Percentiles rank a stretch among this genome's conserved stretches.
Conservation (phyloP, 1,140 invertebrate species). For the Oreohelix idahoensis region DNA sequence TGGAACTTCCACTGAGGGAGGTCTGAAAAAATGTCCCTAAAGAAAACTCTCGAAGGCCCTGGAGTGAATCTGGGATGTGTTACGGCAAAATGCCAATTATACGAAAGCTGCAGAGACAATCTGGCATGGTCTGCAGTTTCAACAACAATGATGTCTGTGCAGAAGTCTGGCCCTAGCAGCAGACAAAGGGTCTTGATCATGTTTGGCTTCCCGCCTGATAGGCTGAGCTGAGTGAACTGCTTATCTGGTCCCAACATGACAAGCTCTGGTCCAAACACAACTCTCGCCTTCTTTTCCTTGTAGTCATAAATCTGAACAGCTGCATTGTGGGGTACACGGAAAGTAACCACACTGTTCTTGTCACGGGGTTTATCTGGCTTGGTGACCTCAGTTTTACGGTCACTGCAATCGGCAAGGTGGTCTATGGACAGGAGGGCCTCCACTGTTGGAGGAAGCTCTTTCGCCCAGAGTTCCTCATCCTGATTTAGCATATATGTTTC, state of each 20-base stretch:
- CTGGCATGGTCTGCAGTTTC: slow-evolving; percentile 77
- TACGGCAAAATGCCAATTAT: slow-evolving; percentile 75
- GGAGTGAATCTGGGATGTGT: too few relatives aligned
- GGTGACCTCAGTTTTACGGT: slow-evolving; percentile 41
- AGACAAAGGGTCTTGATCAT: slow-evolving; percentile 75
- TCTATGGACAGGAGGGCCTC: slow-evolving; percentile 72
- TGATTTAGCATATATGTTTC: too few relatives aligned
- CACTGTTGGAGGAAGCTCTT: slow-evolving; percentile 73
- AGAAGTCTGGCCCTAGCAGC: slow-evolving; percentile 75
- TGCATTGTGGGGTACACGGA: too few relatives aligned
- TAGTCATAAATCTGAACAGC: slow-evolving; percentile 77
- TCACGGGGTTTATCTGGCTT: slow-evolving; percentile 57
- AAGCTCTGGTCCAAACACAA: slow-evolving; percentile 76
- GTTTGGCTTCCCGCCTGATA: slow-evolving; percentile 76
- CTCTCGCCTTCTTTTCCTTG: slow-evolving; percentile 75
- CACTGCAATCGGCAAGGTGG: slow-evolving; percentile 72
- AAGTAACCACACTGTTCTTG: slow-evolving; percentile 73
- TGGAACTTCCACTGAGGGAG: too few relatives aligned
- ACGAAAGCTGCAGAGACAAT: slow-evolving; percentile 74
- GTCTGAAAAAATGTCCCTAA: too few relatives aligned
- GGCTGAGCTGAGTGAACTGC: slow-evolving; percentile 75
- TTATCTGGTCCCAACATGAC: slow-evolving; percentile 77
- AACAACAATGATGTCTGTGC: too few relatives aligned
- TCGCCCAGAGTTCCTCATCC: slow-evolving; percentile 76
- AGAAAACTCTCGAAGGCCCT: too few relatives aligned